These are phyloP conservation scores for Ennomos erosarius DNA, from an alignment of 2,888 invertebrate genomes.

Conservation along the genomic window DNA sequence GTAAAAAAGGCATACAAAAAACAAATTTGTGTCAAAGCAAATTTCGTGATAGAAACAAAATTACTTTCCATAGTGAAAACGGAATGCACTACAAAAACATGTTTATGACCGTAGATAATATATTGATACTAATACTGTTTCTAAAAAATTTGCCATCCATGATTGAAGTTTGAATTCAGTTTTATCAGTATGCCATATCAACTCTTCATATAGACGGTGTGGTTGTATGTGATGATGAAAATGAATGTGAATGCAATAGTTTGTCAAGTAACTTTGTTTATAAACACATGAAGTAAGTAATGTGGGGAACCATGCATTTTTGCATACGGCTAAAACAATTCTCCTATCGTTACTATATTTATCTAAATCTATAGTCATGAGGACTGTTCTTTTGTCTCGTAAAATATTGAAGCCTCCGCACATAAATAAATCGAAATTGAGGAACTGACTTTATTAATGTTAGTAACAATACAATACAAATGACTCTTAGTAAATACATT, in stretches of 20 bases:
- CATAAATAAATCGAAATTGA: constrained; percentile 75
- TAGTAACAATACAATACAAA: constrained; percentile 5
- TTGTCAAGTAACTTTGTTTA: constrained; percentile 84
- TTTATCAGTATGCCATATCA: background rate
- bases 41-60: constrained; percentile 55
- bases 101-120: constrained; percentile 44
- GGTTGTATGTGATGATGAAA: constrained; percentile 55
- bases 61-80: constrained; percentile 46
- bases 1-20: constrained; percentile 53
- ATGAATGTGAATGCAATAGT: constrained; percentile 65
- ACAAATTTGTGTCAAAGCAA: constrained; percentile 60
- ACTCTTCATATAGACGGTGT: background rate
- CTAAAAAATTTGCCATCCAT: background rate
- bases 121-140: constrained; percentile 56
- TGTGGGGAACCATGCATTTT: constrained; percentile 77
- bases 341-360: constrained; percentile 63
- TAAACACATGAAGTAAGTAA: constrained; percentile 85
- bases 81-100: constrained; percentile 47
- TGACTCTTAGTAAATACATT: constrained; percentile 42
- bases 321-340: constrained; percentile 66
- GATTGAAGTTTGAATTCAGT: constrained; percentile 3
- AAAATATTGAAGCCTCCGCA: constrained; percentile 74
- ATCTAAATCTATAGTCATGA: constrained; percentile 83
- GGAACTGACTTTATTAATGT: constrained; percentile 55
- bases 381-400: constrained; percentile 77